Percentiles rank a stretch among this genome's conserved stretches.
phyloP scores from a whole-genome alignment of 2,888 invertebrate genomes.

The Tenthredo mesomela region DNA sequence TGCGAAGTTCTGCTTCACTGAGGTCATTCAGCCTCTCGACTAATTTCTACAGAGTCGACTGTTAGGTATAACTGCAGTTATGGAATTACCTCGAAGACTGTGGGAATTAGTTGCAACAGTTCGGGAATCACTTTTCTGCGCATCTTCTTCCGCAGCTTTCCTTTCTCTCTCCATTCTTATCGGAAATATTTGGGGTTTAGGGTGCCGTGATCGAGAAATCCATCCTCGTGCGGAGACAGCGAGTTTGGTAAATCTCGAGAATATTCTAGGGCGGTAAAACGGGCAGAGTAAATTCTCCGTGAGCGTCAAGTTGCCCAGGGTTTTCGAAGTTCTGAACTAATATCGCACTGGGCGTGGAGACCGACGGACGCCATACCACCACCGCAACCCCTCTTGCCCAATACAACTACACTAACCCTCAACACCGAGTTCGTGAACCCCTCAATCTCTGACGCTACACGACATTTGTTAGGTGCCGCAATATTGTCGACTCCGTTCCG shows the following conservation, averaged over 20 bases:
- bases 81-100: background rate
- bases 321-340: slow-evolving; percentile 43
- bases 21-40: background rate
- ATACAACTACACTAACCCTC: slow-evolving; percentile 7
- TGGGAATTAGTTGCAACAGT: background rate
- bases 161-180: background rate
- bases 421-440: slow-evolving; percentile 34
- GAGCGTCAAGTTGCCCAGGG: slow-evolving; percentile 37
- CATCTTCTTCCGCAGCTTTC: background rate
- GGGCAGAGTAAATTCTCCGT: background rate
- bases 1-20: slow-evolving; percentile 4
- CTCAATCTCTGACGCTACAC: slow-evolving; percentile 43
- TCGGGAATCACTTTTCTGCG: background rate
- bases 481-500: slow-evolving; percentile 38
- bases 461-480: slow-evolving; percentile 46
- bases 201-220: background rate
- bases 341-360: slow-evolving; percentile 21
- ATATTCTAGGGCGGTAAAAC: slow-evolving; percentile 1
- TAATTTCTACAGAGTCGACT: slow-evolving; percentile 1
- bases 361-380: slow-evolving; percentile 10
- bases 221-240: background rate
- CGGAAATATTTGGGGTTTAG: background rate
- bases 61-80: background rate
- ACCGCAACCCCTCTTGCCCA: slow-evolving; percentile 26
- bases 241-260: background rate